phyloP scores from a whole-genome alignment of 2,888 invertebrate species.

The Ischnus inquisitorius region DNA sequence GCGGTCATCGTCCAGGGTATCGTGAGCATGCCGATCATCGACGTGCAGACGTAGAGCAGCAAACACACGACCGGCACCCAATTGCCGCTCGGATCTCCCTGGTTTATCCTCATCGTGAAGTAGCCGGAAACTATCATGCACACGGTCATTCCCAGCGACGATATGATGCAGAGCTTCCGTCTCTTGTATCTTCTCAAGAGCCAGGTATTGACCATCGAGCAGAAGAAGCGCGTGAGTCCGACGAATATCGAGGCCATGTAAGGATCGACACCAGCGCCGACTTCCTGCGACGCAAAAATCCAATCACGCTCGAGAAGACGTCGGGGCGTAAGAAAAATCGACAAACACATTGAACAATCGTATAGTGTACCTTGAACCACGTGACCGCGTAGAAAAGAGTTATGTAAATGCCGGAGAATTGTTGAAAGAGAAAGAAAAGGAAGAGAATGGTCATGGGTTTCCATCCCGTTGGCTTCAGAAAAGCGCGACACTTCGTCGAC shows the following conservation, averaged over 20 bases:
- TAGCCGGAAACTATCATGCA: slow-evolving; percentile 88
- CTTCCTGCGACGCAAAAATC: slow-evolving; percentile 83
- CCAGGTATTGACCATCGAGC: slow-evolving; percentile 88
- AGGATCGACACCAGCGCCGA: slow-evolving; percentile 86
- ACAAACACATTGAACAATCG: neutral
- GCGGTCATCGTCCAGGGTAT: slow-evolving; percentile 90
- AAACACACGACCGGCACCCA: slow-evolving; percentile 86
- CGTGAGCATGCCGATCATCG: slow-evolving; percentile 88
- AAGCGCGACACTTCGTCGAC: slow-evolving; percentile 83
- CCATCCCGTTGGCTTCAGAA: slow-evolving; percentile 87
- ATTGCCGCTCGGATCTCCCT: slow-evolving; percentile 78
- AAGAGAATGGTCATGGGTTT: slow-evolving; percentile 87
- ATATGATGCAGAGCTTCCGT: slow-evolving; percentile 86
- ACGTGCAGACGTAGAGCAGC: slow-evolving; percentile 87
- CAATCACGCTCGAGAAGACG: neutral
- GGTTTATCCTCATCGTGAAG: slow-evolving; percentile 86
- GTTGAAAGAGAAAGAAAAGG: slow-evolving; percentile 87
- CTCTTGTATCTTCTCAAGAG: slow-evolving; percentile 86
- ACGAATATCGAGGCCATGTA: slow-evolving; percentile 87
- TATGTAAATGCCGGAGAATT: slow-evolving; percentile 88
- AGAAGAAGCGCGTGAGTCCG: slow-evolving; percentile 87
- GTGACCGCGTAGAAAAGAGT: slow-evolving; percentile 88
- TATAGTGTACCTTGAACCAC: slow-evolving; percentile 86
- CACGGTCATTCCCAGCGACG: slow-evolving; percentile 87
- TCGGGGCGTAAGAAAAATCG: neutral